These are phyloP conservation scores for Hymenochirus boettgeri DNA, from an alignment of 2,113 vertebrate species.

Conservation along the genomic window DNA sequence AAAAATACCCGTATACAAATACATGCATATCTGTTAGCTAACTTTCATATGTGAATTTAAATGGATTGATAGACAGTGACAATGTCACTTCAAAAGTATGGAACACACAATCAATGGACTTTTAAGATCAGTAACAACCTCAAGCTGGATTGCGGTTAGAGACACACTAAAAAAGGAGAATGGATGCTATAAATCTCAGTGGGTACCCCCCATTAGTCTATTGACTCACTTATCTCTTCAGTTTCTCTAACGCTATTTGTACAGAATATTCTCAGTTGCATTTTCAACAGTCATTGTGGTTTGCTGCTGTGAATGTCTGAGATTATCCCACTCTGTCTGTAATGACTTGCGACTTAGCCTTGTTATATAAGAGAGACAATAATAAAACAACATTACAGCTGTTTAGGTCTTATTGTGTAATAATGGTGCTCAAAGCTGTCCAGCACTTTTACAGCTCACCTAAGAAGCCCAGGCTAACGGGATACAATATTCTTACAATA, in stretches of 20 bases:
- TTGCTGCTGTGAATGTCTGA: conserved; percentile 25
- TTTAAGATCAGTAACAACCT: too few relatives aligned
- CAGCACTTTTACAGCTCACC: too few relatives aligned
- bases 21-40: too few relatives aligned
- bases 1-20: too few relatives aligned
- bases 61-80: too few relatives aligned
- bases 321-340: conserved; percentile 22
- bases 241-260: conserved; percentile 4
- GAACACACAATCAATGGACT: too few relatives aligned
- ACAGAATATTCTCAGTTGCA: conserved; percentile 34
- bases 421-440: not conserved
- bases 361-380: conserved; percentile 2
- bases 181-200: conserved; percentile 40
- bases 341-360: conserved; percentile 6
- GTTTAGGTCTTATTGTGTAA: conserved; percentile 17
- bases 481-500: too few relatives aligned
- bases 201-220: conserved; percentile 33
- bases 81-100: too few relatives aligned
- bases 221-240: conserved; percentile 33
- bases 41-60: too few relatives aligned
- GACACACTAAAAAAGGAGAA: conserved; percentile 16
- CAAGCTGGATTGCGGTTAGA: conserved; percentile 25
- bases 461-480: too few relatives aligned
- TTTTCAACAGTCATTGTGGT: conserved; percentile 25
- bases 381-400: conserved; percentile 7